Evolutionary conservation across 2,113 vertebrate genomes (phyloP).

Genomic region (Fulica atra): DNA sequence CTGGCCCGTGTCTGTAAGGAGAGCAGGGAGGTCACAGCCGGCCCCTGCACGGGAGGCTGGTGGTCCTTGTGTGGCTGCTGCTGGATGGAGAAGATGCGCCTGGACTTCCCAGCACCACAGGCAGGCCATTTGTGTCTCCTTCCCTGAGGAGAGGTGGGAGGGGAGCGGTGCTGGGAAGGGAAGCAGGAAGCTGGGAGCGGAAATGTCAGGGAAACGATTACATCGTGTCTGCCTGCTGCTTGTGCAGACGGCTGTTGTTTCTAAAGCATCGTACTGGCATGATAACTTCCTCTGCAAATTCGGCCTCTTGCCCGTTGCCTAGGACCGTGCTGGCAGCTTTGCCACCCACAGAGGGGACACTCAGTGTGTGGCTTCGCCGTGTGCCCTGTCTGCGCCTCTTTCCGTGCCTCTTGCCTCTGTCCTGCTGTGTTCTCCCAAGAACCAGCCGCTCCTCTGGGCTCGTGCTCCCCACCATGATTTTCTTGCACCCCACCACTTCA

Average conservation of each 20-base stretch:
- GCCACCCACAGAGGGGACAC: fast-evolving
- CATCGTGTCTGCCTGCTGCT: background rate
- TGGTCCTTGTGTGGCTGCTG: fast-evolving
- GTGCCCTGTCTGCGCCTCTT: background rate
- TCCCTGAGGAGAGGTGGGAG: no score
- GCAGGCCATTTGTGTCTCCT: no score
- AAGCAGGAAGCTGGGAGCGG: background rate
- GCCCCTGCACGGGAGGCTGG: fast-evolving
- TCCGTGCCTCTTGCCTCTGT: background rate
- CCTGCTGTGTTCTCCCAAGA: background rate
- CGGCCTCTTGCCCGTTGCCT: background rate
- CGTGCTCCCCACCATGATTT: background rate
- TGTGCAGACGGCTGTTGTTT: background rate
- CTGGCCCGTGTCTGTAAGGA: fast-evolving
- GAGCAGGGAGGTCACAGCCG: background rate
- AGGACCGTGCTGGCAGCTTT: background rate
- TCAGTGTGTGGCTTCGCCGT: background rate
- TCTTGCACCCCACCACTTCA: fast-evolving
- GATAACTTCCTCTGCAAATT: background rate
- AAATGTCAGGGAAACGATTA: background rate
- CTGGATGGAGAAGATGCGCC: background rate
- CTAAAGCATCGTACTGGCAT: background rate
- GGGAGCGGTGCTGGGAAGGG: background rate
- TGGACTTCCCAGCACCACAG: no score
- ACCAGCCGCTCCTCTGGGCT: background rate